Base-by-base conservation (phyloP, 2,113 vertebrate genomes). In the Tychaedon coryphoeus region DNA sequence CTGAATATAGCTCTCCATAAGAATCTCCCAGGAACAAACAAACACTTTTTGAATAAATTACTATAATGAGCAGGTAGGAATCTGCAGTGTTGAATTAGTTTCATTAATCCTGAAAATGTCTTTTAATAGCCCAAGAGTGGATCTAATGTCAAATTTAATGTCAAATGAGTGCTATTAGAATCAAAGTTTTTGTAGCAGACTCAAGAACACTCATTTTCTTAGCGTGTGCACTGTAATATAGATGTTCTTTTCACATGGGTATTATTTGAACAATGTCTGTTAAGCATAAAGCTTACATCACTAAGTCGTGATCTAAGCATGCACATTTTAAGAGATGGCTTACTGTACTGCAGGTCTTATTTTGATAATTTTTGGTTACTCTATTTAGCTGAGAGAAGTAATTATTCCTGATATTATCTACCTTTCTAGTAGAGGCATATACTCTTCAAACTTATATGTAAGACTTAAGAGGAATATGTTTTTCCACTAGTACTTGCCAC, bases 11-110 rank as follows among this genome's bases (percentile, higher is more conserved):
- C 13, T 61, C 56, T 93, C 29, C 24, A 79, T 23, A 5, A 91
- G 5, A 13, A 18, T 66, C 75, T 92, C 72, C 43, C 17, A 88
- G 69, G 64, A 77, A 71, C 23, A 80, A 78, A 3, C 42, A 51
- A 95, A 84, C 25, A 48, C 5, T 74, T 77, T 33, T 65, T 87
- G 43, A 89, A 95, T 83, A 92, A 89, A 86, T 91, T 89, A 86
- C 69, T 77, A 19, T 42, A 96, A 89, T n/a, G 43, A 88, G 47
- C 28, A 75, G 31, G 23, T n/a, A 91, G 43, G 91, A 93, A 48
- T 87, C 29, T 38, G 28, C 60, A 40, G 28, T 48, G 31, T 48
- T 88, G 36, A n/a, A 91, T 92, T 86, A 65, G 25, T 89, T 93
- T 71, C 57, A 89, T 92, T 89, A 89, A 85, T 60, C 89, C 36